These are phyloP conservation scores for Actenoides lindsayi DNA, from an alignment of 2,113 vertebrate species.

Conservation along the genomic window DNA sequence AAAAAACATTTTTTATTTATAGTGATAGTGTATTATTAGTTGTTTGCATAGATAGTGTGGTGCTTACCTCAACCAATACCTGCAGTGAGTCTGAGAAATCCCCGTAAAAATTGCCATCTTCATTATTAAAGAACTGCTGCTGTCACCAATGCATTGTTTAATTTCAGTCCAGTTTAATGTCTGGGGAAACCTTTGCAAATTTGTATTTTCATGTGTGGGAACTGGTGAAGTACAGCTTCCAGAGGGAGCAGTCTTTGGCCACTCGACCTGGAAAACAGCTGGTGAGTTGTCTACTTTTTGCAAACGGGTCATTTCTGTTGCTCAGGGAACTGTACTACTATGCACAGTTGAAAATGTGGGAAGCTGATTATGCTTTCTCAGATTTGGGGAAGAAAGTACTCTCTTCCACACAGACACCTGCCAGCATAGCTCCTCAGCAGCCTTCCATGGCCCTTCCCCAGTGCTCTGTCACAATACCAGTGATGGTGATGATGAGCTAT, in stretches of 20 bases:
- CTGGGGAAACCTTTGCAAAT: background rate
- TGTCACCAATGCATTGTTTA: background rate
- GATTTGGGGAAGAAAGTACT: background rate
- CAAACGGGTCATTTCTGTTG: background rate
- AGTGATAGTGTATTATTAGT: background rate
- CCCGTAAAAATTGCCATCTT: background rate
- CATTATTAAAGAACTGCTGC: background rate
- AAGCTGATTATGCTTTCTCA: background rate
- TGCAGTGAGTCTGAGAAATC: background rate
- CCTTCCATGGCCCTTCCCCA: background rate
- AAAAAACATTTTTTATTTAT: background rate
- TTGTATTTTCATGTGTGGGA: background rate
- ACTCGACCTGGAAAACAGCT: background rate
- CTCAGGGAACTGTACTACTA: background rate
- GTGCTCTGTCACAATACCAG: background rate
- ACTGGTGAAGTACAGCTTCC: background rate
- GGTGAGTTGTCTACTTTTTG: background rate
- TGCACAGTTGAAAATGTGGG: background rate
- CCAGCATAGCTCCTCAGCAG: background rate
- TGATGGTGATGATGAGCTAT: background rate
- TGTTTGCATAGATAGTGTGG: background rate
- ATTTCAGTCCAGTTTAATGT: background rate
- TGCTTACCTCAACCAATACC: background rate
- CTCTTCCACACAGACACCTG: no score
- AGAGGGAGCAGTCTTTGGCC: background rate